These are phyloP conservation scores for Tipula confusa DNA, from an alignment of 2,888 invertebrate species.

Conservation along the genomic window DNA sequence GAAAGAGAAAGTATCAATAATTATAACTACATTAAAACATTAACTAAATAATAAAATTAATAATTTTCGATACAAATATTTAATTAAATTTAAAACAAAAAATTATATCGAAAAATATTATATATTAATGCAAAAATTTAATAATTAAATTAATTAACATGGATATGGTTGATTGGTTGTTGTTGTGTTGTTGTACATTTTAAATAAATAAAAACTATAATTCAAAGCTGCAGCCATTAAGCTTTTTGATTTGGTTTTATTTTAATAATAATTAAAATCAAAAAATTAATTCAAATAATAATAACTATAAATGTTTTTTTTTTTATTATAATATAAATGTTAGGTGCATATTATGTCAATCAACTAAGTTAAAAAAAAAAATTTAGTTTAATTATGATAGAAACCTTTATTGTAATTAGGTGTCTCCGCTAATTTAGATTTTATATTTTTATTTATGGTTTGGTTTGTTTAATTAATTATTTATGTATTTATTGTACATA, in stretches of 20 bases:
- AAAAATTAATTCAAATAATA: neutral
- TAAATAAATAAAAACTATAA: neutral
- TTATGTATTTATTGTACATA: neutral
- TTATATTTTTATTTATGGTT: neutral
- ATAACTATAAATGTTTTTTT: neutral
- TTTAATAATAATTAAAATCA: neutral
- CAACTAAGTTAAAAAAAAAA: neutral
- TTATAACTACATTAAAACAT: too few relatives aligned
- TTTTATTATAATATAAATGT: neutral
- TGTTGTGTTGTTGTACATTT: too few relatives aligned
- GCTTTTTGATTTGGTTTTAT: neutral
- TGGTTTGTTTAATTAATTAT: neutral
- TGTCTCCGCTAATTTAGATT: neutral
- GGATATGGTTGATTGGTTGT: too few relatives aligned
- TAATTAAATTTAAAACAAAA: too few relatives aligned
- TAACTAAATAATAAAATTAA: too few relatives aligned
- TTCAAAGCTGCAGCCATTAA: slow-evolving; percentile 3
- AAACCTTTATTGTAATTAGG: slow-evolving; percentile 6
- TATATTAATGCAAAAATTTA: too few relatives aligned
- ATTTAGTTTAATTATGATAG: neutral
- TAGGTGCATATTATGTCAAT: neutral
- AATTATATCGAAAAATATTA: too few relatives aligned
- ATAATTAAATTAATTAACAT: neutral
- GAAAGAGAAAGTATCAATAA: too few relatives aligned
- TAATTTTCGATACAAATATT: too few relatives aligned